Evolutionary conservation across 2,797 vertebrate species (phyloP), one percentile per base, ranked within the genome.

Genomic region (Acanthiza pusilla): DNA sequence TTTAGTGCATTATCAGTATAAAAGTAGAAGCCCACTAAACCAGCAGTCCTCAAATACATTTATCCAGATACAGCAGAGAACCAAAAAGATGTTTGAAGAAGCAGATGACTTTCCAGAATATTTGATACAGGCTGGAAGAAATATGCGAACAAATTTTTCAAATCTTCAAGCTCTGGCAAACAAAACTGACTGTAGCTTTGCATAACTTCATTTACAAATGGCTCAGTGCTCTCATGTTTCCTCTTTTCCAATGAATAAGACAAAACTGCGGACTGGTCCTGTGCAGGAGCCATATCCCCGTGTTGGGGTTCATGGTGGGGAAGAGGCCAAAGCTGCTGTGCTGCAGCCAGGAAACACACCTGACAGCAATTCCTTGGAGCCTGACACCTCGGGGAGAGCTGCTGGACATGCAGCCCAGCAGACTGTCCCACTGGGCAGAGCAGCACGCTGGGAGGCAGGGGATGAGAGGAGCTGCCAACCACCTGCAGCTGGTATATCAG

Each of bases 41-140:
- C 38, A 40, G 10, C 32, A 91, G 36, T 60, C n/a, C 55, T 81
- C 66, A 53, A 38, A 60, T 18, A 26, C n/a, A 42, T 73, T 90
- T 93, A 82, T 65, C 63, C 86, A 79, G 65, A 61, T 47, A 75
- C 22, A 57, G 43, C 2, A 76, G 60, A 73, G 34, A 25, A 90
- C 53, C 65, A 63, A 93, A 93, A 84, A 74, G 89, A 91, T 67
- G 54, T 82, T 38, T 89, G 77, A 88, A 94, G 88, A 63, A 88
- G 61, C 88, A 88, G 83, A 84, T 86, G 79, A 90, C 20, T 94
- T 94, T 85, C 85, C 83, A 91, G 89, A 93, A 85, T 81, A 93
- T 90, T 92, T 93, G 88, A 94, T 94, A 91, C 60, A 90, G 60
- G 25, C 88, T 96, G 89, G 42, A 96, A 88, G 74, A 86, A 84